Evolutionary conservation across 2,113 vertebrate genomes (phyloP), one percentile per base, ranked within the genome.

Genomic region (human (Homo sapiens)): DNA sequence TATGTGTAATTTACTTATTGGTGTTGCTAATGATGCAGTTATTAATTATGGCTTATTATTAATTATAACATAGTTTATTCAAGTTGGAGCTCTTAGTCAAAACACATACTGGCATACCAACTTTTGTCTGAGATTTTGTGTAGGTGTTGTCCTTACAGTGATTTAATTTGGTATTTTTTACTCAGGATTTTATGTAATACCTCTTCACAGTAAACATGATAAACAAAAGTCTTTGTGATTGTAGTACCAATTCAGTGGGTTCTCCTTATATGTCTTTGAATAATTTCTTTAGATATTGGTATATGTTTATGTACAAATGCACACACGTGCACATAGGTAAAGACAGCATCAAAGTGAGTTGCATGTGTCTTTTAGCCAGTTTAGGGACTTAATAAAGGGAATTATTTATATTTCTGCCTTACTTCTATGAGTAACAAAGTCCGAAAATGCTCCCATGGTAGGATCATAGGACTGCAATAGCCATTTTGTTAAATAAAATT

Each of bases 11-110:
- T 94, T 96, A 89, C 81, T 45, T 93, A 79, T 73, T 86, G 45
- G 22, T 64, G 75, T 83, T 96, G 48, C 72, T 95, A 95, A 83
- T 87, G 87, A 93, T 73, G n/a, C 13, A 91, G 3, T 93, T 93
- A 89, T 92, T 93, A 96, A 96, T 86, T 81, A 32, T 52, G 18
- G 48, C 16, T 85, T 89, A 40, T 89, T 93, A 93, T 84, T 85
- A 64, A 79, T 96, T 93, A 57, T 45, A 68, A 40, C 8, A 30
- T 72, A 45, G 43, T 94, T 89, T 85, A 59, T 89, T 96, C 17
- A 64, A 48, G 35, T 96, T 93, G 38, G 50, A 96, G 16, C 25
- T 83, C 64, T 87, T 50, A 35, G 30, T 80, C 45, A 94, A 76
- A 96, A 45, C 38, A 66, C 11, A 90, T 10, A 40, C 11, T 30